Evolutionary conservation across 1,140 invertebrate genomes (phyloP), one percentile per base, ranked within the genome.

Genomic region (Brachionus rotundiformis): DNA sequence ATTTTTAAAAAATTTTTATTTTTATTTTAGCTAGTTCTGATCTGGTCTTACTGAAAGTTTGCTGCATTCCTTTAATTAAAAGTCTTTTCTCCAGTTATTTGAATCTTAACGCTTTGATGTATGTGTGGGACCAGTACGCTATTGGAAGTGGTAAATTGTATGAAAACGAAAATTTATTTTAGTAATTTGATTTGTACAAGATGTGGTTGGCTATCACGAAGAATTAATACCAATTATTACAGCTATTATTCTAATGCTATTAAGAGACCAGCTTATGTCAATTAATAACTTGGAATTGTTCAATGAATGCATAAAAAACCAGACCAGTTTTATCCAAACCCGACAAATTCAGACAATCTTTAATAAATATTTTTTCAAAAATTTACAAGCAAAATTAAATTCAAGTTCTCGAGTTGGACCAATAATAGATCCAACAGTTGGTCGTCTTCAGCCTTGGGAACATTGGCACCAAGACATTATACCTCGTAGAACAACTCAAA

Each of bases 391-490:
- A n/a, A 36, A 39, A 19, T 23, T 79, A 11, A 65, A 81, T 23
- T 25, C 33, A 13, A 31, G 31, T 11, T 19, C 19, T 27, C 16
- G 41, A 65, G 47, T 81, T 33, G 79, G 79, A 31, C 79, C 79
- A 31, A 54, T 81, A 19, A 81, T 81, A 19, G 79, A 81, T 49
- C 79, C 79, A 47, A 81, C 79, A 3, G 79, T 25, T 29, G 79
- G 79, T 29, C 44, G 76, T 13, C n/a, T 79, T n/a, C 76, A 79
- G 36, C 76, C 76, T 8, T 79, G 76, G 76, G 76, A 79, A 10
- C 76, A 79, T 19, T 79, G 76, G 76, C 76, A 79, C 13, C 76
- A 79, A 41, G 76, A 79, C 27, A 59, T 79, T 6, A 59, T 79
- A 54, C 76, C 76, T 19, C 27, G 59, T 13, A 25, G 76, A 29